Base-by-base conservation (phyloP, 2,888 invertebrate species). In the Philopedon plagiatum region DNA sequence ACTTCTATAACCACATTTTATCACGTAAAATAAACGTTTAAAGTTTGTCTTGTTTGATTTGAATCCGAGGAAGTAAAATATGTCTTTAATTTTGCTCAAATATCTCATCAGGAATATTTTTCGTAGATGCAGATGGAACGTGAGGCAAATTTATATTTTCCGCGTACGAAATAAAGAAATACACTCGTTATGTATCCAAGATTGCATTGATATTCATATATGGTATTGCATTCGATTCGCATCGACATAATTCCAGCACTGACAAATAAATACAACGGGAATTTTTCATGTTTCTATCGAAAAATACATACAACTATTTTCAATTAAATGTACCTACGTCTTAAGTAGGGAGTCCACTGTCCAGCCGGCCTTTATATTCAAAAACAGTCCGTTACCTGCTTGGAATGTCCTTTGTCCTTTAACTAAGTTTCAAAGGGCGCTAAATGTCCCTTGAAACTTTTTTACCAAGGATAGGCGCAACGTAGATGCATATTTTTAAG, bases 191-290 rank as follows among this genome's bases (percentile, higher is more conserved):
- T 49, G 49, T 71, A 60, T 65, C 41, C 64, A 65, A 71, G 71
- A 71, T 60, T 71, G 64, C 58, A 65, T 54, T 71, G 71, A 65
- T 71, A 71, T 71, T 71, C 65, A 71, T 71, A 37, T 64, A 71
- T 71, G 54, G 61, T 54, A 64, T 60, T 34, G 76, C 73, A 54
- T 69, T 49, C 37, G 37, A 49, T 58, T 13, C 32, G 49, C 60
- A 60, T 67, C 60, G 61, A 41, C 51, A 26, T 26, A 54, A 26
- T 49, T 49, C 26, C 49, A 9, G 46, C 21, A 26, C 26, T 26
- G 7, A 8, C 26, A 26, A 49, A 13, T 26, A 49, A 23, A 26
- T 49, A 13, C 13, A 49, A 26, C 23, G 7, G 13, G 7, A 5
- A 26, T 49, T 49, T 49, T 4, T 4, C 23, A 49, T 26, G 49